phyloP scores from a whole-genome alignment of 2,113 vertebrate species.

The Leptosomus discolor region DNA sequence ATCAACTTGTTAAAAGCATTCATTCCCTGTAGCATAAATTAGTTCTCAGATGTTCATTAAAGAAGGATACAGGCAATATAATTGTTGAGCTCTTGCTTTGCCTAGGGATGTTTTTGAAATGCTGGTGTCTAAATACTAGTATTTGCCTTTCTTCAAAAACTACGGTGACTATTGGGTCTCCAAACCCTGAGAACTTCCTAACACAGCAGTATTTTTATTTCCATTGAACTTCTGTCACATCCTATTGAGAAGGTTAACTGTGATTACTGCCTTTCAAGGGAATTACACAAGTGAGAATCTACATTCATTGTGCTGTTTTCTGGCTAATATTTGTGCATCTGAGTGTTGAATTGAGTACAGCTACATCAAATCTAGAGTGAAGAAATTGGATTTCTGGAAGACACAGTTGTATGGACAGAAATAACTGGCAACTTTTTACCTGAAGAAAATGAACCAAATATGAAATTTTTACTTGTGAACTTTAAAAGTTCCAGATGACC shows the following conservation, averaged over 20 bases:
- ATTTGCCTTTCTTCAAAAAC: constrained; percentile 11
- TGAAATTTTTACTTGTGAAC: background rate
- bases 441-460: background rate
- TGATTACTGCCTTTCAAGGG: background rate
- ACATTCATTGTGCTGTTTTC: background rate
- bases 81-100: background rate
- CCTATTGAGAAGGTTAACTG: constrained; percentile 36
- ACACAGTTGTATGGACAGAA: background rate
- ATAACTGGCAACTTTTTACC: background rate
- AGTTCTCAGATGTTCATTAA: background rate
- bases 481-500: background rate
- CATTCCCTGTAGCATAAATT: background rate
- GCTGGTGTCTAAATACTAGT: background rate
- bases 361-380: background rate
- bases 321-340: background rate
- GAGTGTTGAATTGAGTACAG: background rate
- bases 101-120: background rate
- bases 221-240: constrained; percentile 24
- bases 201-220: constrained; percentile 23
- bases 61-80: background rate
- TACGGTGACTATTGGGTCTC: background rate
- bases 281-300: background rate
- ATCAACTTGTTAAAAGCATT: background rate
- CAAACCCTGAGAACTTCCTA: background rate
- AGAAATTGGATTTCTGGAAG: background rate